Conservation (phyloP, 92 coral and sea anemone species). For the Parazoanthus atlanticus region DNA sequence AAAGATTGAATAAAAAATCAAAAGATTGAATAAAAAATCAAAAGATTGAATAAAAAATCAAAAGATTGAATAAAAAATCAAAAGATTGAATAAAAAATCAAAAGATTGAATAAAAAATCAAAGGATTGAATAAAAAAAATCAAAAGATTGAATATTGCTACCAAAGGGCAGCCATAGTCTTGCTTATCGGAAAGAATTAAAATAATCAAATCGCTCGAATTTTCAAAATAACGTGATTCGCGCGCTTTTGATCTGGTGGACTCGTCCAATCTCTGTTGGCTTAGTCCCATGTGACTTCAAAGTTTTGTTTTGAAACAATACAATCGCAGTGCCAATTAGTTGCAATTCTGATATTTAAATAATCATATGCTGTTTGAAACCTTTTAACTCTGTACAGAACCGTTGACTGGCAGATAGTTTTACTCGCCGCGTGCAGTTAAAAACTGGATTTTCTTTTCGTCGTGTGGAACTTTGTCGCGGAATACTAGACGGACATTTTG, state of each 20-base stretch:
- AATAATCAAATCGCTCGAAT: neutral
- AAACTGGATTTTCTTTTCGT: neutral
- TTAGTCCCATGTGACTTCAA: neutral
- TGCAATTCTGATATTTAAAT: neutral
- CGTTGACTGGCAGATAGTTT: neutral
- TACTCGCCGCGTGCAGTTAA: neutral
- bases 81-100: no score
- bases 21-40: no score
- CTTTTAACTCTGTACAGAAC: neutral
- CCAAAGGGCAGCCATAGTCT: no score
- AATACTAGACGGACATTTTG: neutral
- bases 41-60: no score
- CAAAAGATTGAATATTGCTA: no score
- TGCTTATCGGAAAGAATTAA: neutral
- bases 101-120: no score
- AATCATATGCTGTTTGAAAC: neutral
- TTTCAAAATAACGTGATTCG: neutral
- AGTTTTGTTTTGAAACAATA: neutral
- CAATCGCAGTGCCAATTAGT: neutral
- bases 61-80: no score
- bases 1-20: no score
- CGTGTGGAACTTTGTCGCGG: neutral
- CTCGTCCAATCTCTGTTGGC: neutral
- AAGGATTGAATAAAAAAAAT: no score
- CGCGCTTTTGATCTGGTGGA: no score